Evolutionary conservation across 1,140 invertebrate genomes (phyloP), one percentile per base, ranked within the genome.

Genomic region (Hypothenemus hampei): DNA sequence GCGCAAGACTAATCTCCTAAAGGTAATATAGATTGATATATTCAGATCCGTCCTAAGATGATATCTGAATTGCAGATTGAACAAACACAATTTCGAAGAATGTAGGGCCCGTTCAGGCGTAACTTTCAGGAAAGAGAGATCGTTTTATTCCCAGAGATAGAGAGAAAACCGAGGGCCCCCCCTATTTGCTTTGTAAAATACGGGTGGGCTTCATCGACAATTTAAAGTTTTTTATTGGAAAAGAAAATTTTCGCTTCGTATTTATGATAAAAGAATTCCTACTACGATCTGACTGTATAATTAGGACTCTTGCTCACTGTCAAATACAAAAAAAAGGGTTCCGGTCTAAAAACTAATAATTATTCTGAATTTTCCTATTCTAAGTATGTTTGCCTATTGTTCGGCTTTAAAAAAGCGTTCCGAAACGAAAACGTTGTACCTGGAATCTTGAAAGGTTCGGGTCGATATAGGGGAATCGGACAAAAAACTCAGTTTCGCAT

Each of bases 31-130:
- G 19, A 52, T 52, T 52, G 49, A 52, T 41, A 23, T 43, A 43
- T 52, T 52, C 49, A 13, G 39, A 41, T 52, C 39, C 24, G 29
- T 52, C 21, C 43, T 52, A 41, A 43, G 49, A 52, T 45, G 50
- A 41, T 52, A 56, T 56, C 53, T 56, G 39, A 56, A 56, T 46
- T 56, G 43, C 44, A 56, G 53, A 56, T 48, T 56, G 41, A 47
- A 56, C 53, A 56, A 56, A 56, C 41, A 48, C 45, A 56, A 56
- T 56, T 56, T 56, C 41, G 24, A 56, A 48, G 53, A 56, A 56
- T 56, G 53, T 56, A 56, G 22, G 53, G 33, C 33, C 29, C 53
- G 53, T 44, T 56, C 43, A 40, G 21, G 53, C 53, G 53, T 47
- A 47, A 40, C 37, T 48, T 40, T 39, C n/a, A 26, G 35, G 43